These are phyloP conservation scores for Ellobium chinense DNA, from an alignment of 2,888 invertebrate species.

Conservation along the genomic window DNA sequence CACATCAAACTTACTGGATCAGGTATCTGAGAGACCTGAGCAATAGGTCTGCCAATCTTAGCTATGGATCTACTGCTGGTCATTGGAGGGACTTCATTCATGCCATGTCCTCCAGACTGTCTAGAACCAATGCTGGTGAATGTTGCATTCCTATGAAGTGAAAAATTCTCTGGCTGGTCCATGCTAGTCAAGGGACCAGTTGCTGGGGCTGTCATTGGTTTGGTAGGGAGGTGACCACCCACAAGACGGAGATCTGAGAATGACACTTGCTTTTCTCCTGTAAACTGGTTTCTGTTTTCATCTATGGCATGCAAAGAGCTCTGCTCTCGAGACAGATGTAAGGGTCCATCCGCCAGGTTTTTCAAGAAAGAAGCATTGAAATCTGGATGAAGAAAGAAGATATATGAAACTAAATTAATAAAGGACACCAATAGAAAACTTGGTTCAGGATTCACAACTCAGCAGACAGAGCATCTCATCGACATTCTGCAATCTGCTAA, in stretches of 20 bases:
- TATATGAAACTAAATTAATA: no score
- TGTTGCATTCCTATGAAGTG: background rate
- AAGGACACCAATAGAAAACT: no score
- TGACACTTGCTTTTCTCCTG: slow-evolving; percentile 8
- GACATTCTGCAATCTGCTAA: no score
- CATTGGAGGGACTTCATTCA: background rate
- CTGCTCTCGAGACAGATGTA: slow-evolving; percentile 10
- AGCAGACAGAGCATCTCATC: no score
- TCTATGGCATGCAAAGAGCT: slow-evolving; percentile 7
- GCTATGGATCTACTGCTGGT: slow-evolving; percentile 24
- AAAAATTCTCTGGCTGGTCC: background rate
- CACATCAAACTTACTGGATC: slow-evolving; percentile 73
- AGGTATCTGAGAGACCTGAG: slow-evolving; percentile 65
- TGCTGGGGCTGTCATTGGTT: slow-evolving; percentile 26
- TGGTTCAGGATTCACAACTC: no score
- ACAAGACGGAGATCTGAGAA: background rate
- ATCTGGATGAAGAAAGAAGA: background rate
- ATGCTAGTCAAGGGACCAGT: background rate
- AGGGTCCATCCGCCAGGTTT: background rate
- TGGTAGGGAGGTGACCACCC: background rate
- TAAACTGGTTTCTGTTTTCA: background rate
- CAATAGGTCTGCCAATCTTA: slow-evolving; percentile 71
- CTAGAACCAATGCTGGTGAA: slow-evolving; percentile 14
- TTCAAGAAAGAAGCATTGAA: background rate
- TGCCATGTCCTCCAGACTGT: background rate